Evolutionary conservation across 1,140 invertebrate species (phyloP), one percentile per base, ranked within the genome.

Genomic region (Lysiphlebus fabarum): DNA sequence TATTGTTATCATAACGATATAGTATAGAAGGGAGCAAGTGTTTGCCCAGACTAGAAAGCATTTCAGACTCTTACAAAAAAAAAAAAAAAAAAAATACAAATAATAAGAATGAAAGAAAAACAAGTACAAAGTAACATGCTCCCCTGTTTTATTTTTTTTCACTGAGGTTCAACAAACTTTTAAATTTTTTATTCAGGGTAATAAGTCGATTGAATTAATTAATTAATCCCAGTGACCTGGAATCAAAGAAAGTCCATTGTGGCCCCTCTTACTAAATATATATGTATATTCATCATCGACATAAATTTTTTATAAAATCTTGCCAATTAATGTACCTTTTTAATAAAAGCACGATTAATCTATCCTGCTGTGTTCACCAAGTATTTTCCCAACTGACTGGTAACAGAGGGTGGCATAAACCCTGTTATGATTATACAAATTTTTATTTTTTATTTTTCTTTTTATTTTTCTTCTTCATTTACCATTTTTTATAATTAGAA

Each of bases 401-500:
- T 40, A 37, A 59, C 11, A 11, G 34, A 55, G 33, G 53, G 36
- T 41, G 50, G 14, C n/a, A 10, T 7, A 56, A 6, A 33, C 41
- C 14, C 36, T 44, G 43, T 56, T 59, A 59, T 47, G 41, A 56
- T 56, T 55, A 59, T 51, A 51, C 33, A 26, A 26, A 26, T 26
- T 26, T n/a, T 26, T 26, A 26, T 26, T 26, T 26, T 26, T n/a
- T n/a, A n/a, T n/a, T 26, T 26, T 26, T 26, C 17, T 26, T 26
- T 0, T 26, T 26, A 0, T 26, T 26, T 4, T 26, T 26, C 1
- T 26, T 26, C 17, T 26, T 26, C 17, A 26, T 26, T 26, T 26
- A 2, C 17, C 17, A 26, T 40, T 59, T 70, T 74, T 70, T 68
- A 67, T 68, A 74, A 74, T 70, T 71, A 70, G 67, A 73, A 73